A percentile compares a stretch with the other conserved stretches of the same genome.
phyloP scores from a whole-genome alignment of 2,797 vertebrate genomes.

The Eidolon dupreanum region DNA sequence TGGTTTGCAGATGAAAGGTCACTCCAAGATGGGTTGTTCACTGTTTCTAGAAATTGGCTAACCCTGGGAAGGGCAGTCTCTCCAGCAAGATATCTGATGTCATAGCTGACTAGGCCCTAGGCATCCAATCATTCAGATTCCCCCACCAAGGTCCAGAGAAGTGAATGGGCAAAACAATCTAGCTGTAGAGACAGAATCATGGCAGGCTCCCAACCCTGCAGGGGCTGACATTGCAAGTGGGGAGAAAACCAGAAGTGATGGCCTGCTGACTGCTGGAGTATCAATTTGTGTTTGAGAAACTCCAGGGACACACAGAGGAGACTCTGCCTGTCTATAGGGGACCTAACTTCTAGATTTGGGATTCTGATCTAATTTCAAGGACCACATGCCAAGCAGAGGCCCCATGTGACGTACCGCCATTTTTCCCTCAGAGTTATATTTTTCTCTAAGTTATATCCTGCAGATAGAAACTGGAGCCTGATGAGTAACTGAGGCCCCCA shows the following conservation, averaged over 20 bases:
- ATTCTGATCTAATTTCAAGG: background rate
- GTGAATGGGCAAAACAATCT: no score
- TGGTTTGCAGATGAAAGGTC: background rate
- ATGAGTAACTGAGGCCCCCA: background rate
- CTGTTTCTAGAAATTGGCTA: background rate
- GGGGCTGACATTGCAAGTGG: background rate
- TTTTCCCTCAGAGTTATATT: background rate
- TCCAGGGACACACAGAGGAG: background rate
- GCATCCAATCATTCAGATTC: background rate
- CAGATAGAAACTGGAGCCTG: background rate
- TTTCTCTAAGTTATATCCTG: background rate
- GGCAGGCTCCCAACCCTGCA: fast-evolving
- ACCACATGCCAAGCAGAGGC: background rate
- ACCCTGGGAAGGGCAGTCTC: background rate
- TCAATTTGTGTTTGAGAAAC: background rate
- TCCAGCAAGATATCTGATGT: background rate
- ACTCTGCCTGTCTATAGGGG: background rate
- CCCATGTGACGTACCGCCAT: fast-evolving
- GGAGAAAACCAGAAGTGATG: background rate
- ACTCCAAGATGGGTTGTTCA: background rate
- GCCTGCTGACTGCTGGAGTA: background rate
- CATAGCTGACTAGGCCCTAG: background rate
- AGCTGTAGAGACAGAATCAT: background rate
- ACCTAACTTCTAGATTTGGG: background rate
- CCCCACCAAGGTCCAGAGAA: background rate